phyloP scores from a whole-genome alignment of 2,888 invertebrate species.

The Plagodis dolabraria region DNA sequence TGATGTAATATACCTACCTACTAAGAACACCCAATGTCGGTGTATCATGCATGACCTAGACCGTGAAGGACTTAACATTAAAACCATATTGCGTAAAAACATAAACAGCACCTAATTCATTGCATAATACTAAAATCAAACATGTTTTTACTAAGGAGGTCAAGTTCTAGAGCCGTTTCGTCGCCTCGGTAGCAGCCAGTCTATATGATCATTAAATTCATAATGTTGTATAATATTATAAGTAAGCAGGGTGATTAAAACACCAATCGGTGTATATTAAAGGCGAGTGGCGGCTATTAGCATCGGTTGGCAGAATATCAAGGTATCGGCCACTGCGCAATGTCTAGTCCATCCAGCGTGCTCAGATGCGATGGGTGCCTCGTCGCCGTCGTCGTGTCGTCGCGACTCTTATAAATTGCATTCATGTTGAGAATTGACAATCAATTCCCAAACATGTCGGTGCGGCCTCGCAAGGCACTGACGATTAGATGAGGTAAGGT shows the following conservation, averaged over 20 bases:
- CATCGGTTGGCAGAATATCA: constrained; percentile 34
- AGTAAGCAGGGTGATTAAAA: constrained; percentile 42
- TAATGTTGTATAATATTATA: constrained; percentile 48
- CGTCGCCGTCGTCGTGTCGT: too few species aligned
- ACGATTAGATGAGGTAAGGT: constrained; percentile 62
- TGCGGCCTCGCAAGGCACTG: constrained; percentile 60
- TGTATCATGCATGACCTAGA: constrained; percentile 48
- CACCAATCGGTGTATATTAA: constrained; percentile 35
- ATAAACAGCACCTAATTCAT: constrained; percentile 55
- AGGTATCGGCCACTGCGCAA: constrained; percentile 50
- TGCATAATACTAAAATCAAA: constrained; percentile 66
- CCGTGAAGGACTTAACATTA: constrained; percentile 49
- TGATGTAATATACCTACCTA: constrained; percentile 25
- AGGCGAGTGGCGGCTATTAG: constrained; percentile 26
- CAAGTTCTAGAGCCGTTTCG: constrained; percentile 68
- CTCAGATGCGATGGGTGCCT: not conserved
- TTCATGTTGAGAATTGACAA: constrained; percentile 57
- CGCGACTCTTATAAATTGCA: too few species aligned
- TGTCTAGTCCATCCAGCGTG: constrained; percentile 21
- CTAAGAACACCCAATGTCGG: constrained; percentile 35
- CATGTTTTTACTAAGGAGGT: constrained; percentile 68
- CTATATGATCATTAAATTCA: constrained; percentile 47
- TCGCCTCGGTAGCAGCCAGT: constrained; percentile 51
- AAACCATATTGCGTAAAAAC: constrained; percentile 52
- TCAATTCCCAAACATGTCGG: constrained; percentile 54